Base-by-base conservation (phyloP, 2,113 vertebrate genomes). In the Epinephelus moara region DNA sequence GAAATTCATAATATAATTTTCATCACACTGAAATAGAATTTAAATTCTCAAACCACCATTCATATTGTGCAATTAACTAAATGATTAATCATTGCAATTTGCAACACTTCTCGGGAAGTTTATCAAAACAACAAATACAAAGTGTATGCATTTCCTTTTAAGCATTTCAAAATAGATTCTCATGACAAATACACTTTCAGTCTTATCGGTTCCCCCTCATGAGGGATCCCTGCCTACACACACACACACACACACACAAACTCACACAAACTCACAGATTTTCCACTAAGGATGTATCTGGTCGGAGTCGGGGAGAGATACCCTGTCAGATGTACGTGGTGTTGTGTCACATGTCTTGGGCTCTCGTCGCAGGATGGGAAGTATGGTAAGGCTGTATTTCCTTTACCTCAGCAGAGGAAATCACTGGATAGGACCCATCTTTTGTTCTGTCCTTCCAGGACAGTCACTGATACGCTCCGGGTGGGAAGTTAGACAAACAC, bases 231-330 rank as follows among this genome's bases (percentile, higher is more conserved):
- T 42, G 25, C 70, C 63, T 27, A 70, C 47, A 33, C 71, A 56
- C 77, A 68, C 57, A 33, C 40, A 40, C 21, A 68, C 33, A 70
- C 33, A 70, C 47, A 33, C 71, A 56, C 77, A 68, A n/a, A n/a
- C n/a, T n/a, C 57, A 40, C 40, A 40, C 21, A 69, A 7, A 21
- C 67, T 33, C 45, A 40, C 30, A 52, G 9, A 87, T 81, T 93
- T 94, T 95, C 93, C 92, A 89, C 37, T 76, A 81, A 93, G 95
- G 93, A 95, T 94, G 92, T 92, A 73, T 87, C 91, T 92, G 90
- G 81, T 62, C 21, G 25, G 25, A 69, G 73, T 73, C 59, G 0
- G 63, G 82, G 74, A 52, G 64, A 78, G 89, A 93, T 88, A 82
- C 81, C 52, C 49, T 62, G 61, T 88, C 75, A 87, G 25, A 76